Evolutionary conservation across 2,113 vertebrate genomes (phyloP).

Genomic region (Muntiacus reevesi): DNA sequence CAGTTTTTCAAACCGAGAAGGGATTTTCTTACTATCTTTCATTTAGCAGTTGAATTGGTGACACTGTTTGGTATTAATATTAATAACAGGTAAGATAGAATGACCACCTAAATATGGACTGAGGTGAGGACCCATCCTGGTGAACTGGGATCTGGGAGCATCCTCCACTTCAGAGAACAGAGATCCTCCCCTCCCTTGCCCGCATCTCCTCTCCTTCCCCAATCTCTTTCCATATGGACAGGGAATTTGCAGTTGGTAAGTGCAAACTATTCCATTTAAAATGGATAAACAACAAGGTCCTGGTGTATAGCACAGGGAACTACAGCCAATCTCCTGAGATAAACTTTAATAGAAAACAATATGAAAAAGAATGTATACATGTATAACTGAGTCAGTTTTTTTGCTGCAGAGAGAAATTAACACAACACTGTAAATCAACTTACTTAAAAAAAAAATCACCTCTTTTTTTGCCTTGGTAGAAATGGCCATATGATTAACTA

Average conservation of each 20-base stretch:
- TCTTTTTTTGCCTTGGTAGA: not conserved
- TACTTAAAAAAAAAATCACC: not conserved
- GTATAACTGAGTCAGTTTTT: not conserved
- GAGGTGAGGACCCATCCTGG: not conserved
- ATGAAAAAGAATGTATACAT: not conserved
- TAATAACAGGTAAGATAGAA: not conserved
- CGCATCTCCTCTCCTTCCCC: fast-evolving
- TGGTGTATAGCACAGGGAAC: not conserved
- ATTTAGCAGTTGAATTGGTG: not conserved
- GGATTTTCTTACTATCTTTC: not conserved
- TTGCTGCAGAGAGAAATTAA: not conserved
- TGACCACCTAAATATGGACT: fast-evolving
- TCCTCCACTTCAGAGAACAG: too few relatives aligned
- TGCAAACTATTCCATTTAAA: not conserved
- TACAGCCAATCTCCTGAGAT: not conserved
- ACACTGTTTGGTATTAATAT: not conserved
- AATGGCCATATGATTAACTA: not conserved
- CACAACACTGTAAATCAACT: not conserved
- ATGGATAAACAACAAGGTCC: not conserved
- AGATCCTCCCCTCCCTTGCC: too few relatives aligned
- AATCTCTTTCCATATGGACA: not conserved
- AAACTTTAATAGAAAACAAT: not conserved
- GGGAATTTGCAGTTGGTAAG: not conserved
- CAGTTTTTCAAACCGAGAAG: not conserved
- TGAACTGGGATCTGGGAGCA: not conserved